phyloP scores from a whole-genome alignment of 2,797 vertebrate genomes.

The Megalops cyprinoides region DNA sequence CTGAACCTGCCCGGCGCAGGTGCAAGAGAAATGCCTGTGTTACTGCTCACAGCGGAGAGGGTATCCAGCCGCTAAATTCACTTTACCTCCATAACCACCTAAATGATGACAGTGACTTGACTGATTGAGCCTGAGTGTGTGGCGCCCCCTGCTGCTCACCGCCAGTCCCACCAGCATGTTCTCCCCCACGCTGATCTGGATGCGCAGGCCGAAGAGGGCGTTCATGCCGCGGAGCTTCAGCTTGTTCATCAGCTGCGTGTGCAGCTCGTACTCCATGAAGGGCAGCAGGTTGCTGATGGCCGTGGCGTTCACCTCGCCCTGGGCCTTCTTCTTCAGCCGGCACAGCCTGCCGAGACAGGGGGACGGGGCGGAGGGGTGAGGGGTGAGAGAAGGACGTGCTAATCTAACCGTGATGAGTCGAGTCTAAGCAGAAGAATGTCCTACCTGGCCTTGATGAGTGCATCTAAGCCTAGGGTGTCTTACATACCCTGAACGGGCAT shows the following conservation, averaged over 20 bases:
- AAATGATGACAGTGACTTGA: too few relatives aligned
- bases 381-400: background rate
- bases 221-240: slow-evolving; percentile 96
- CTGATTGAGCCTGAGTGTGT: too few relatives aligned
- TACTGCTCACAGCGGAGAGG: too few relatives aligned
- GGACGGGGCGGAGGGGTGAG: background rate
- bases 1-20: too few relatives aligned
- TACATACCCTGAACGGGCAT: background rate
- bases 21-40: too few relatives aligned
- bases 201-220: slow-evolving; percentile 90
- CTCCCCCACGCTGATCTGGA: slow-evolving; percentile 96
- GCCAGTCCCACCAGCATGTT: slow-evolving; percentile 96
- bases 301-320: slow-evolving; percentile 94
- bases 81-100: too few relatives aligned
- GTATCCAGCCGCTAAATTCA: too few relatives aligned
- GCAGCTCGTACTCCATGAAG: slow-evolving; percentile 98
- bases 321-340: slow-evolving; percentile 95
- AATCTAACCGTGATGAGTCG: background rate
- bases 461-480: background rate
- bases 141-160: slow-evolving; percentile 80
- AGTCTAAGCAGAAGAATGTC: too few relatives aligned
- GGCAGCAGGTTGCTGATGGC: slow-evolving; percentile 94
- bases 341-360: slow-evolving; percentile 78
- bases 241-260: slow-evolving; percentile 98
- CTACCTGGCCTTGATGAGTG: slow-evolving; percentile 17